A percentile compares a stretch with the other conserved stretches of the same genome.
These are phyloP conservation scores for Lycia hirtaria DNA, from an alignment of 2,888 invertebrate species.

Conservation along the genomic window DNA sequence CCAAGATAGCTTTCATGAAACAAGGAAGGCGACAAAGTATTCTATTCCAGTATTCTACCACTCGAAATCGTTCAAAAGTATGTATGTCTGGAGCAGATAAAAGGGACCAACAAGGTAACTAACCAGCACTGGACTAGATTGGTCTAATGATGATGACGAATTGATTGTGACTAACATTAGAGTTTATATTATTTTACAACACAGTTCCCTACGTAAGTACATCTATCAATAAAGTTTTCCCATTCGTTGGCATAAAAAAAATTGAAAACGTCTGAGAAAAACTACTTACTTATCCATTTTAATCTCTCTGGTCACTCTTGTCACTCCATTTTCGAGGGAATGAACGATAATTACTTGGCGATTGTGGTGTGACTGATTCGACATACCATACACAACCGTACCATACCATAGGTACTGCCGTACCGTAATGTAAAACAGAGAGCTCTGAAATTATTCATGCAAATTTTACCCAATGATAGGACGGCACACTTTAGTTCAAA, in stretches of 20 bases:
- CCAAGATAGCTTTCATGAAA: too few relatives aligned
- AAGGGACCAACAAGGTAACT: too few relatives aligned
- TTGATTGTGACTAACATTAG: too few relatives aligned
- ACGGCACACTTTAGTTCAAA: conserved; percentile 50
- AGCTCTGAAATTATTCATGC: conserved; percentile 61
- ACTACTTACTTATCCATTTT: conserved; percentile 20
- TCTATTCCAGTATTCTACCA: too few relatives aligned
- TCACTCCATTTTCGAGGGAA: conserved; percentile 47
- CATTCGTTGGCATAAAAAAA: background rate
- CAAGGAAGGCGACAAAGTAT: too few relatives aligned
- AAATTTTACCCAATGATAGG: conserved; percentile 58
- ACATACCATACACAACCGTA: background rate
- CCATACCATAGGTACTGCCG: background rate
- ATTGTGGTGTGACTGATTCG: conserved; percentile 27
- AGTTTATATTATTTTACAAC: too few relatives aligned
- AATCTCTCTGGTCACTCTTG: conserved; percentile 28
- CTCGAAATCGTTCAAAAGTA: too few relatives aligned
- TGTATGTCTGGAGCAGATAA: too few relatives aligned
- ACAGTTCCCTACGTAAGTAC: too few relatives aligned
- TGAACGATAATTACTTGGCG: conserved; percentile 54
- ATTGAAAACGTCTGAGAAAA: background rate
- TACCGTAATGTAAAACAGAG: conserved; percentile 42
- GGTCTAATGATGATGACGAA: too few relatives aligned
- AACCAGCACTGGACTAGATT: too few relatives aligned
- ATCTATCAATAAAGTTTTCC: background rate